These are phyloP conservation scores for Exocentrus adspersus DNA, from an alignment of 2,888 invertebrate genomes.

Conservation along the genomic window DNA sequence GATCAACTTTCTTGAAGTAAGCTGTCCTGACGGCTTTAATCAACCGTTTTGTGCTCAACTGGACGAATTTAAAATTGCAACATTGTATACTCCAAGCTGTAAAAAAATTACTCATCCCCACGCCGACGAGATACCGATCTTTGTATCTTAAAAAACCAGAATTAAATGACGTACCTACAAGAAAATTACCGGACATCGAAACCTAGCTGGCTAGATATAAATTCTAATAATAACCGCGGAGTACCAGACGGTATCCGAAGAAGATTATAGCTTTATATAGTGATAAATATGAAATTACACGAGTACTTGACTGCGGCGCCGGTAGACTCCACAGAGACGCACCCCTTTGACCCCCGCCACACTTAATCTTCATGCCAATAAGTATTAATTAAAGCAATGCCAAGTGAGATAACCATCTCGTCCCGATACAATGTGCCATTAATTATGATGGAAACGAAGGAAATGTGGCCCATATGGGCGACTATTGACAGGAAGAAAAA, in stretches of 20 bases:
- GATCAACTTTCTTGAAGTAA: neutral
- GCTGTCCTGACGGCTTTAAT: neutral
- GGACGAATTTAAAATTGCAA: neutral
- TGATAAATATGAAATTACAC: constrained; percentile 48
- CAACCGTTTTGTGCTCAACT: neutral
- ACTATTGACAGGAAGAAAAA: neutral
- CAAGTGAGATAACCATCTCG: constrained; percentile 40
- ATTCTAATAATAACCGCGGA: constrained; percentile 34
- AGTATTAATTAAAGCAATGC: constrained; percentile 44
- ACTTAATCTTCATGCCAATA: constrained; percentile 34
- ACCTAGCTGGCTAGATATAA: constrained; percentile 25
- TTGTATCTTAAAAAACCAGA: neutral
- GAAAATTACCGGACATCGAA: constrained; percentile 34
- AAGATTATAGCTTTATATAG: constrained; percentile 35
- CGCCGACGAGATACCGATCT: too few species aligned
- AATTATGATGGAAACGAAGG: constrained; percentile 28
- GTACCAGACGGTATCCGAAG: constrained; percentile 24
- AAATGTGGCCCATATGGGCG: constrained; percentile 1
- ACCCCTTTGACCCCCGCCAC: constrained; percentile 28
- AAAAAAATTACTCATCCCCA: too few species aligned
- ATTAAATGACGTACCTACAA: constrained; percentile 18
- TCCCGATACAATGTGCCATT: constrained; percentile 40
- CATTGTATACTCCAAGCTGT: too few species aligned
- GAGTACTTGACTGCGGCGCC: constrained; percentile 41
- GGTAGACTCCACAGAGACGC: constrained; percentile 16